Conservation (phyloP, 1,140 invertebrate genomes). For the Bradynema listronoti region DNA sequence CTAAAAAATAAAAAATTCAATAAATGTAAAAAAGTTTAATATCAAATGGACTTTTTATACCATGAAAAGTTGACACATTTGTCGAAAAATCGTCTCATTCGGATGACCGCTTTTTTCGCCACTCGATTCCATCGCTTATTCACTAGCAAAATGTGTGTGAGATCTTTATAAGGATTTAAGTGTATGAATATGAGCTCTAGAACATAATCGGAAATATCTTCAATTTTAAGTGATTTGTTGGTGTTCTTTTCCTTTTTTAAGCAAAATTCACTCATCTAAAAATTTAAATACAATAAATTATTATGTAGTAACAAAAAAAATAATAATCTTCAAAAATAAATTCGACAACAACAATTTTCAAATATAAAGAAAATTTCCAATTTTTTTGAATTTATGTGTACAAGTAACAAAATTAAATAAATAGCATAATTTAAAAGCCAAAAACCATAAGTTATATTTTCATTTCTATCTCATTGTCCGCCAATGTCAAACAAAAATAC, state of each 20-base stretch:
- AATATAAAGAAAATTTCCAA: too few relatives aligned
- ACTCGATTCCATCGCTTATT: conserved; percentile 75
- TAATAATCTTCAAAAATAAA: neutral
- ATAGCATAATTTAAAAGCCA: too few relatives aligned
- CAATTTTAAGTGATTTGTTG: conserved; percentile 33
- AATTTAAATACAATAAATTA: too few relatives aligned
- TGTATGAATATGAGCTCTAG: conserved; percentile 81
- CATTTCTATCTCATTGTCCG: too few relatives aligned
- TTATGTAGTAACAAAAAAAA: neutral
- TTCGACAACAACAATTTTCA: too few relatives aligned
- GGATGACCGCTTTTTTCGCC: conserved; percentile 66
- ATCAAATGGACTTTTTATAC: conserved; percentile 19
- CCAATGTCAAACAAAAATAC: conserved; percentile 9
- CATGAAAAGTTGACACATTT: conserved; percentile 41
- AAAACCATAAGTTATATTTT: too few relatives aligned
- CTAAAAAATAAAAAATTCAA: conserved; percentile 7
- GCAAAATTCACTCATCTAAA: too few relatives aligned
- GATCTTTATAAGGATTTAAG: conserved; percentile 79
- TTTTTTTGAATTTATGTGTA: too few relatives aligned
- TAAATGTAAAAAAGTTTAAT: conserved; percentile 13
- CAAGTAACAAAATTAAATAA: too few relatives aligned
- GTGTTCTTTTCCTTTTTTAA: too few relatives aligned
- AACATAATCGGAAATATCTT: conserved; percentile 76
- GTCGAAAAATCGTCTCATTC: conserved; percentile 35
- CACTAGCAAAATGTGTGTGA: conserved; percentile 75